These are phyloP conservation scores for Elachura formosa DNA, from an alignment of 2,113 vertebrate genomes.

Conservation along the genomic window DNA sequence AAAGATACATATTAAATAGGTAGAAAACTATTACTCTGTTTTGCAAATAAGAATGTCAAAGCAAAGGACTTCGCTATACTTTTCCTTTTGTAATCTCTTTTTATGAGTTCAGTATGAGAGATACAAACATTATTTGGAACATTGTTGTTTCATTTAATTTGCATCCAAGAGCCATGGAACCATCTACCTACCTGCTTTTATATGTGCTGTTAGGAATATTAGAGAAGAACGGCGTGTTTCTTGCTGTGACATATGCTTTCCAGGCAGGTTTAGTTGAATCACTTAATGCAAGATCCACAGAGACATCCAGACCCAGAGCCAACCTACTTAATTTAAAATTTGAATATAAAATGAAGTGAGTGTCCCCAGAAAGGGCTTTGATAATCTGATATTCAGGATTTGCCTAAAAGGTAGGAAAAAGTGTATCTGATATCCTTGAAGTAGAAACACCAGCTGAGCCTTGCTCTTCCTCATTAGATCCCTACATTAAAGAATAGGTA, in stretches of 20 bases:
- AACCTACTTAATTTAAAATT: conserved; percentile 45
- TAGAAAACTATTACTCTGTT: background rate
- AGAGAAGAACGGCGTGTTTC: conserved; percentile 1
- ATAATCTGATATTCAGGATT: background rate
- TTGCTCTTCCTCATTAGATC: background rate
- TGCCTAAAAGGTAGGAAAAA: conserved; percentile 32
- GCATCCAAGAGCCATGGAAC: background rate
- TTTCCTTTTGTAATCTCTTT: background rate
- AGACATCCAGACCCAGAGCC: conserved; percentile 11
- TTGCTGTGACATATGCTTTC: conserved; percentile 36
- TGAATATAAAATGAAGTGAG: conserved; percentile 46
- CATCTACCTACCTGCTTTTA: background rate
- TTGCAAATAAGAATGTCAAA: background rate
- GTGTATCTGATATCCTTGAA: conserved; percentile 13
- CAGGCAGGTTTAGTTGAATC: conserved; percentile 43
- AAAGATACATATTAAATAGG: background rate
- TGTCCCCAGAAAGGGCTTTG: conserved; percentile 33
- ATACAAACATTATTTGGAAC: background rate
- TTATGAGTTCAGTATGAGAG: background rate
- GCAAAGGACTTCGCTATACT: background rate
- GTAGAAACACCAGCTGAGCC: background rate
- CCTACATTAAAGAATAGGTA: background rate
- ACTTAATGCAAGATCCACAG: conserved; percentile 30
- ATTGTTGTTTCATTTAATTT: background rate
- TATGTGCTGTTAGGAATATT: background rate